phyloP scores from a whole-genome alignment of 2,888 invertebrate genomes.

The Eupithecia inturbata region DNA sequence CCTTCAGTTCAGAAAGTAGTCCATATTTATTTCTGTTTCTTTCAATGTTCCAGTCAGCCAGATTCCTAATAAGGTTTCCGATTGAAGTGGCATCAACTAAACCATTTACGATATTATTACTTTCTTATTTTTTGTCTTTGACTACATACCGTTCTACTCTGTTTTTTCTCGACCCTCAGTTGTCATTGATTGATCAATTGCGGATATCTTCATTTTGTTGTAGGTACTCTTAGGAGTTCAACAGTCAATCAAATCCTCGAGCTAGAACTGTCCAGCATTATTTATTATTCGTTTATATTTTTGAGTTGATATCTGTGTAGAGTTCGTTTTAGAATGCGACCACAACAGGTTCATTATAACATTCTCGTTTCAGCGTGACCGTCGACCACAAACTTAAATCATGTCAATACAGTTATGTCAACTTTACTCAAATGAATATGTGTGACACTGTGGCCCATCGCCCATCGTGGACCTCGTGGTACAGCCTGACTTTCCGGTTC shows the following conservation, averaged over 20 bases:
- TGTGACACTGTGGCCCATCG: not conserved
- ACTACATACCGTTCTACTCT: not conserved
- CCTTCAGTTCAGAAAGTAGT: not conserved
- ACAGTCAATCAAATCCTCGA: not conserved
- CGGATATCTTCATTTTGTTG: not conserved
- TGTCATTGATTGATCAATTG: not conserved
- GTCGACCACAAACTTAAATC: not conserved
- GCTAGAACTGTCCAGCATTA: not conserved
- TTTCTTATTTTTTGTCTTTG: not conserved
- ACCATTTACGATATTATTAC: not conserved
- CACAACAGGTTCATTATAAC: not conserved
- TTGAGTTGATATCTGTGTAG: not conserved
- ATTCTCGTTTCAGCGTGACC: not conserved
- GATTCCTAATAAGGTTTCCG: not conserved
- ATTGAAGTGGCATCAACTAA: not conserved
- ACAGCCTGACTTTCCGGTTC: constrained; percentile 17
- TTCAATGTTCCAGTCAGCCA: not conserved
- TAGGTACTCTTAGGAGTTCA: not conserved
- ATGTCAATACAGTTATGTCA: constrained; percentile 20
- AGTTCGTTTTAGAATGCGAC: not conserved
- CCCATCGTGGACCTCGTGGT: constrained; percentile 1
- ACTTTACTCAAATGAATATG: not conserved
- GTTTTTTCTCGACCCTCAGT: not conserved
- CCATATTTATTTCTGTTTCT: not conserved
- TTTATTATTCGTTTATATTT: not conserved